Evolutionary conservation across 2,113 vertebrate species (phyloP), one percentile per base, ranked within the genome.

Genomic region (Istiophorus platypterus): DNA sequence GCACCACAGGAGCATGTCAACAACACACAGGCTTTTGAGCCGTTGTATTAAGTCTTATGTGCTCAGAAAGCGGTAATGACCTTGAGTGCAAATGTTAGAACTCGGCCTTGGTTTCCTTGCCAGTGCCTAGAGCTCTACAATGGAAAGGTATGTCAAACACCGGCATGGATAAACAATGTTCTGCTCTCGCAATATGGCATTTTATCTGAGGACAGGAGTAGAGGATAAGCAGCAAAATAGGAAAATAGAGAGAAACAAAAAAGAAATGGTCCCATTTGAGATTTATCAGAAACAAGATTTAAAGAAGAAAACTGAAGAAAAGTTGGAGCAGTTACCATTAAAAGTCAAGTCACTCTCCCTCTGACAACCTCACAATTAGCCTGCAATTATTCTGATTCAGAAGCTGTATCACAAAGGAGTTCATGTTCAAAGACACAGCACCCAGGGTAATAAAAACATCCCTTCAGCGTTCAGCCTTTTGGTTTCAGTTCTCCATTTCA

Each of bases 391-490:
- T 90, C 81, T 9, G 57, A 88, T 73, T 75, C 77, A 78, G 64
- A 88, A 71, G 65, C 52, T 76, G 14, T 67, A 88, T 92, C 89
- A 88, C 92, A 92, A 92, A 91, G 77, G 67, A 67, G 26, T 52
- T 66, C 20, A 13, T 78, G 78, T 86, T 91, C 85, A 90, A 83
- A 91, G 87, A 77, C 51, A 13, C 69, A 73, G 61, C 70, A 15
- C 7, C 73, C 65, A 37, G 68, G 68, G 67, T 42, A 45, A 52
- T 65, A 37, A 89, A 84, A 72, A 72, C 70, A 3, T 67, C 61
- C 17, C 45, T 68, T 61, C 45, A 57, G 29, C 49, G 18, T 29
- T 45, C 63, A 15, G 26, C 24, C 59, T 72, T 52, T 81, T 71
- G 39, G 56, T 69, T 61, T 83, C 66, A 24, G 42, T 58, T 73